Percentiles rank a stretch among this genome's conserved stretches.
Conservation (phyloP, 1,140 invertebrate genomes). For the Brachionus sp. region DNA sequence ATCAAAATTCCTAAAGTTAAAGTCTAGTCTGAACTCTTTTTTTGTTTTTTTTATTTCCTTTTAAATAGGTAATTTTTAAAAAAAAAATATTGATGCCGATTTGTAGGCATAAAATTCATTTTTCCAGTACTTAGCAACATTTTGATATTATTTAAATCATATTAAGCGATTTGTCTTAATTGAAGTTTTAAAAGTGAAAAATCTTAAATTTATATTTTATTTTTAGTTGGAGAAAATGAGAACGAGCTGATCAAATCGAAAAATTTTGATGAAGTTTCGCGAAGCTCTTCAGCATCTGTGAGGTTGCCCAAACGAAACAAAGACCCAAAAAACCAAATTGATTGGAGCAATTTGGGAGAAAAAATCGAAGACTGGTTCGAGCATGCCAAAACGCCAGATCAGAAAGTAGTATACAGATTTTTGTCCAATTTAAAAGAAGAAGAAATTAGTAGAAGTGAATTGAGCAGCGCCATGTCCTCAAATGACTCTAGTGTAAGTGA, state of each 20-base stretch:
- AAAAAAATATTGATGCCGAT: no score
- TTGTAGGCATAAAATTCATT: no score
- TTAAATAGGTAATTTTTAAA: no score
- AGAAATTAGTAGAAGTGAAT: background rate
- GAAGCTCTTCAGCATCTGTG: background rate
- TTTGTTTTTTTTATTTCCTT: no score
- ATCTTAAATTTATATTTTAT: background rate
- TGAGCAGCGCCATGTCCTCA: background rate
- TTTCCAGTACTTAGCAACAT: no score
- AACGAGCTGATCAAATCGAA: background rate
- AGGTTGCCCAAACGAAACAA: background rate
- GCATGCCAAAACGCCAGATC: conserved; percentile 26
- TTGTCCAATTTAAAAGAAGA: conserved; percentile 6
- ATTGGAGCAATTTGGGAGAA: conserved; percentile 19
- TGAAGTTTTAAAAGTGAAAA: no score
- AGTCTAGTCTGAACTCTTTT: no score
- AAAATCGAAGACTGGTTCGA: conserved; percentile 43
- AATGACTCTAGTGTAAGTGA: conserved; percentile 5
- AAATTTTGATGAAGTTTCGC: background rate
- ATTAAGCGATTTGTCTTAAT: no score
- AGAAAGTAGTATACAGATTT: conserved; percentile 36
- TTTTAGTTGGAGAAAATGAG: background rate
- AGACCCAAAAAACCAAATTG: background rate
- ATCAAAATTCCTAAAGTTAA: no score
- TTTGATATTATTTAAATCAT: no score